Percentiles rank a stretch among this genome's conserved stretches.
phyloP scores from a whole-genome alignment of 2,888 invertebrate genomes.

The Conistra vaccinii region DNA sequence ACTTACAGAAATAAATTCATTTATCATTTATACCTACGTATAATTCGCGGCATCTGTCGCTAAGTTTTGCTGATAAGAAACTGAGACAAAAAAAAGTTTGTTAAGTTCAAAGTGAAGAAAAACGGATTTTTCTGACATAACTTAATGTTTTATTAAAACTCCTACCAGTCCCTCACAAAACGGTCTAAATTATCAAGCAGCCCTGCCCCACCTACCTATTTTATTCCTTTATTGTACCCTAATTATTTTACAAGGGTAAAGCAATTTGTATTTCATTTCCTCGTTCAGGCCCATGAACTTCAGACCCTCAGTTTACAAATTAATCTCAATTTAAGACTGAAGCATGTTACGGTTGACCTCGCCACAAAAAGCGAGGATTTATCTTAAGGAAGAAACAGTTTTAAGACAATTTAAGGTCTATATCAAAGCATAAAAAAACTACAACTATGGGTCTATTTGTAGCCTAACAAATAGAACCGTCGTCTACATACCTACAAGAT shows the following conservation, averaged over 20 bases:
- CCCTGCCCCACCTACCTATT: constrained; percentile 1
- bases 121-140: not conserved
- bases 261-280: constrained; percentile 62
- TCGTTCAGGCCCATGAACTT: constrained; percentile 56
- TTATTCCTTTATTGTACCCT: constrained; percentile 42
- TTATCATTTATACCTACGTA: not conserved
- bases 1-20: too few species aligned
- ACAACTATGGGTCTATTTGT: too few species aligned
- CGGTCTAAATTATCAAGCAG: not conserved
- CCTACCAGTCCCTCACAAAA: constrained; percentile 13
- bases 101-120: not conserved
- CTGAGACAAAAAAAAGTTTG: not conserved
- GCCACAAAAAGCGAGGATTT: constrained; percentile 35
- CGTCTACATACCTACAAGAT: not conserved
- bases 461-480: too few species aligned
- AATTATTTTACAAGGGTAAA: constrained; percentile 58
- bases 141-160: constrained; percentile 8
- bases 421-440: not conserved
- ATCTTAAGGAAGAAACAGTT: constrained; percentile 28
- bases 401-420: not conserved
- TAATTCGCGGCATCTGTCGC: not conserved
- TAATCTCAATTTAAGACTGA: constrained; percentile 56
- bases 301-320: constrained; percentile 49
- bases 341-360: constrained; percentile 32
- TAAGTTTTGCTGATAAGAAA: not conserved